Evolutionary conservation across 2,888 invertebrate species (phyloP).

Genomic region (Limnephilus auricula): DNA sequence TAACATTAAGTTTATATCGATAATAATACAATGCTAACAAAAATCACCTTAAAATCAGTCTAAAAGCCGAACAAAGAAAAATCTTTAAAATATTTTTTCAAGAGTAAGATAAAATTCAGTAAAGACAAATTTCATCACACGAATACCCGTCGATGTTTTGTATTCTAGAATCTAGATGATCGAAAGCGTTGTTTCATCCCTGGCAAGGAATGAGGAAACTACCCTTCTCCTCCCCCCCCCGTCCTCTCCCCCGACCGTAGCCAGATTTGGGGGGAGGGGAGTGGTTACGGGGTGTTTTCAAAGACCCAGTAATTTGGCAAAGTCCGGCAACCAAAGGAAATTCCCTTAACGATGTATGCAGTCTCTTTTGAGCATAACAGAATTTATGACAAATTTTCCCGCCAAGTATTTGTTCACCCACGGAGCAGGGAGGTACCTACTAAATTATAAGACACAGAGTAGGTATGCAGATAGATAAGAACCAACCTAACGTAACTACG

Average conservation of each 20-base stretch:
- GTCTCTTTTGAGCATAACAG: slow-evolving; percentile 15
- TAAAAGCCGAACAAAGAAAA: background rate
- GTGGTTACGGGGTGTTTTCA: slow-evolving; percentile 11
- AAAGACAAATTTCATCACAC: background rate
- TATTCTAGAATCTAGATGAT: background rate
- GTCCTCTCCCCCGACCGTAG: background rate
- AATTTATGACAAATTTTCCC: slow-evolving; percentile 1
- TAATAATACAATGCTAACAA: too few relatives aligned
- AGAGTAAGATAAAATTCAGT: background rate
- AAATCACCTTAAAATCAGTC: background rate
- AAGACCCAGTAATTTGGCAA: slow-evolving; percentile 37
- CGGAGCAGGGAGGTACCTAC: background rate
- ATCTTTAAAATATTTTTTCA: background rate
- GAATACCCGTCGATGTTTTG: background rate
- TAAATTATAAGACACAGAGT: background rate
- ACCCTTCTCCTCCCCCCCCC: background rate
- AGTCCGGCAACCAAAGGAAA: slow-evolving; percentile 32
- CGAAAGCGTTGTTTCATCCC: background rate
- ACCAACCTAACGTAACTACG: background rate
- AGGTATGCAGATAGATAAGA: background rate
- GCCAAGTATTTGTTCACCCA: background rate
- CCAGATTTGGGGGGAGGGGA: slow-evolving; percentile 13
- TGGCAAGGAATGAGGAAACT: background rate
- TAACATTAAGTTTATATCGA: too few relatives aligned
- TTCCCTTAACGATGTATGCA: slow-evolving; percentile 41